These are phyloP conservation scores for Drepana arcuata DNA, from an alignment of 1,140 invertebrate species.

Conservation along the genomic window DNA sequence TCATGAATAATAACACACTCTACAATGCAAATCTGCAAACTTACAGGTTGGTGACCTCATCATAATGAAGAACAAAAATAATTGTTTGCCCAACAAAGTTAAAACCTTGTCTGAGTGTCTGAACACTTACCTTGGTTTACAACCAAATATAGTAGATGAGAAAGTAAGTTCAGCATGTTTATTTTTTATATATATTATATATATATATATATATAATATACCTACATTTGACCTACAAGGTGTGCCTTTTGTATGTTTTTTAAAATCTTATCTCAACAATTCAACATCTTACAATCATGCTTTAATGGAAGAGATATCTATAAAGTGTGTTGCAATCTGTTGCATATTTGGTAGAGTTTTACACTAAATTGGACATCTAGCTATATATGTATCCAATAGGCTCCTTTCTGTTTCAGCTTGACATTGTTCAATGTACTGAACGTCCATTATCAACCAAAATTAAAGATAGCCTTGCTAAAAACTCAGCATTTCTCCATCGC, in stretches of 20 bases:
- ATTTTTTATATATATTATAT: neutral
- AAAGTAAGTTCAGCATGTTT: constrained; percentile 49
- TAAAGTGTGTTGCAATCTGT: no score
- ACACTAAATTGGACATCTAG: no score
- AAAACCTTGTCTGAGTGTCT: constrained; percentile 57
- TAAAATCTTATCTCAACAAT: constrained; percentile 1
- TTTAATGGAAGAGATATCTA: no score
- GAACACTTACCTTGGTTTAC: constrained; percentile 53
- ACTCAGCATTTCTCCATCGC: constrained; percentile 58
- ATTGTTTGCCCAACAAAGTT: constrained; percentile 40
- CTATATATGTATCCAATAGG: neutral
- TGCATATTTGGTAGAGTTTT: no score
- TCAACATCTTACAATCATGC: no score
- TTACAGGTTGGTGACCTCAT: constrained; percentile 64
- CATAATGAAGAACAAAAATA: constrained; percentile 60
- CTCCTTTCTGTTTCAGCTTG: constrained; percentile 52
- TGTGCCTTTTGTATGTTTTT: neutral
- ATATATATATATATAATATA: constrained; percentile 1
- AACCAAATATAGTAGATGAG: constrained; percentile 44
- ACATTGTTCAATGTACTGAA: constrained; percentile 56
- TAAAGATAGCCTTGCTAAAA: constrained; percentile 59
- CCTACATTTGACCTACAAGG: neutral
- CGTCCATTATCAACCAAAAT: constrained; percentile 54
- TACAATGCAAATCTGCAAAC: no score
- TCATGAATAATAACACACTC: no score